phyloP scores from a whole-genome alignment of 2,797 vertebrate genomes.

The Helarctos malayanus region DNA sequence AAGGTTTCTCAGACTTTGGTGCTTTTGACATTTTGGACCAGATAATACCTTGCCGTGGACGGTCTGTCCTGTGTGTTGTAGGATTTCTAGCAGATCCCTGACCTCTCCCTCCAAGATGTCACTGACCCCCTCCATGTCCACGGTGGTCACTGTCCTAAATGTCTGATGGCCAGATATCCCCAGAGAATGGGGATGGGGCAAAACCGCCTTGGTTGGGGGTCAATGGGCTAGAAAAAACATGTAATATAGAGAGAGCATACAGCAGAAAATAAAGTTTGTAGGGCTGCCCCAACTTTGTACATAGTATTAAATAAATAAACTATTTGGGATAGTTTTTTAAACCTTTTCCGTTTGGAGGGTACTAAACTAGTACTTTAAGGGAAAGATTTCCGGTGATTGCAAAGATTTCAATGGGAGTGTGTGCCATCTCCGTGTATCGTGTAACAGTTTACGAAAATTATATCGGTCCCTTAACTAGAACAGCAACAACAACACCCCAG shows the following conservation, averaged over 20 bases:
- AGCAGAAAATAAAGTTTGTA: background rate
- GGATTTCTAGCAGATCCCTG: background rate
- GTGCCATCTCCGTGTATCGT: background rate
- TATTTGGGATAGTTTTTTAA: background rate
- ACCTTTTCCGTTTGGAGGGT: background rate
- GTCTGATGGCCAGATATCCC: too few relatives aligned
- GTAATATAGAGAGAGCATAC: background rate
- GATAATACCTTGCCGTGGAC: background rate
- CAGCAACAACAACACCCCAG: background rate
- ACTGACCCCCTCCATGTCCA: background rate
- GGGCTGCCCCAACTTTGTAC: background rate
- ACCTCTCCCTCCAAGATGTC: background rate
- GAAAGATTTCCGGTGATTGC: background rate
- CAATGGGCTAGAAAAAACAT: background rate
- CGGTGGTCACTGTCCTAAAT: background rate
- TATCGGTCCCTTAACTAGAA: background rate
- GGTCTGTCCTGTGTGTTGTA: background rate
- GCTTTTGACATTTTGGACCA: background rate
- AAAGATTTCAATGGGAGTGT: background rate
- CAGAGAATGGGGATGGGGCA: background rate
- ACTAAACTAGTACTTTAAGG: background rate
- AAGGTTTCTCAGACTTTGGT: background rate
- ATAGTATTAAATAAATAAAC: background rate
- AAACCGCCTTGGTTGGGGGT: background rate
- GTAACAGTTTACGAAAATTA: background rate